phyloP scores from a whole-genome alignment of 1,140 invertebrate genomes.

The Chrysomallon squamiferum region DNA sequence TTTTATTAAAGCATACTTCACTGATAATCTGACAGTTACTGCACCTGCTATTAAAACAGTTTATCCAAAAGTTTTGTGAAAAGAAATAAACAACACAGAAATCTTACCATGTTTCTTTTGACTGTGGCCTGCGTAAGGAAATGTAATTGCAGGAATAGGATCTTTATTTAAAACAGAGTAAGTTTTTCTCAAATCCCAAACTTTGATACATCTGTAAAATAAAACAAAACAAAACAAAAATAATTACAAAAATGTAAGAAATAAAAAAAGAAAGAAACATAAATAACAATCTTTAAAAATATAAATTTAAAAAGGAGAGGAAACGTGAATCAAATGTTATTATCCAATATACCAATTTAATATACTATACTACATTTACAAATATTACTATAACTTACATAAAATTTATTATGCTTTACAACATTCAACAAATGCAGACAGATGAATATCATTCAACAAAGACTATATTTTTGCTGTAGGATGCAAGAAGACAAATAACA shows the following conservation, averaged over 20 bases:
- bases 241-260: constrained; percentile 33
- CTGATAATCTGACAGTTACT: too few relatives aligned
- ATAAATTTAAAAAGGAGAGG: background rate
- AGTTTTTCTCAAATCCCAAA: constrained; percentile 86
- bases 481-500: too few relatives aligned
- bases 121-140: constrained; percentile 73
- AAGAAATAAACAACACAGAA: too few relatives aligned
- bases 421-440: too few relatives aligned
- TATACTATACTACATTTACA: background rate
- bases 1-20: too few relatives aligned
- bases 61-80: too few relatives aligned
- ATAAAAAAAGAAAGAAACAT: background rate
- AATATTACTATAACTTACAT: background rate
- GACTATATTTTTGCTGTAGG: too few relatives aligned
- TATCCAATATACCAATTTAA: background rate
- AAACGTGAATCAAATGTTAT: background rate
- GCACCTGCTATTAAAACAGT: too few relatives aligned
- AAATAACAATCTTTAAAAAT: background rate
- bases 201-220: constrained; percentile 73
- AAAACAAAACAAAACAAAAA: constrained; percentile 71
- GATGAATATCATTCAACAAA: too few relatives aligned
- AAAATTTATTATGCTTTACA: background rate
- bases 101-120: background rate
- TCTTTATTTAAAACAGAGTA: constrained; percentile 75
- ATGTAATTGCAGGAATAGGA: constrained; percentile 74